Evolutionary conservation across 2,113 vertebrate species (phyloP).

Genomic region (Syngnathus scovelli): DNA sequence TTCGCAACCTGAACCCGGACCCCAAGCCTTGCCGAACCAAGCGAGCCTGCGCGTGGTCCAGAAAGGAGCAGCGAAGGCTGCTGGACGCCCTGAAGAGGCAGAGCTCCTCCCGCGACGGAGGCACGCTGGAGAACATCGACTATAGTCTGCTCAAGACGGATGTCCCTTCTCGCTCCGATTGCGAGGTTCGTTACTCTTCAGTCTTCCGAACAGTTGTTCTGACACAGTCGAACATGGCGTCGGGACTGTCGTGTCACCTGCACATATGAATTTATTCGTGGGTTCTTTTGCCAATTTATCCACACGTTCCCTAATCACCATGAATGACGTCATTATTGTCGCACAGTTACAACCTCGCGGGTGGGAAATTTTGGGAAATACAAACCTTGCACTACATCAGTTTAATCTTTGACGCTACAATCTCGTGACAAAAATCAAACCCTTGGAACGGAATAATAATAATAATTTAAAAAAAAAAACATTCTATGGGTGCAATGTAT

Average conservation of each 20-base stretch:
- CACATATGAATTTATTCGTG: neutral
- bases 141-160: neutral
- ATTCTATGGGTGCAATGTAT: too few species aligned
- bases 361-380: too few species aligned
- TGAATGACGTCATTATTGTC: neutral
- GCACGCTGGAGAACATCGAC: neutral
- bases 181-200: conserved; percentile 28
- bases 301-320: neutral
- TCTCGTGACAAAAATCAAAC: too few species aligned
- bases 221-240: neutral
- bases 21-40: neutral
- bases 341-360: neutral
- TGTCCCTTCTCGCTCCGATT: conserved; percentile 19
- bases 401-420: too few species aligned
- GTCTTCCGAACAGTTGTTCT: neutral
- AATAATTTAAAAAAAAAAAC: too few species aligned
- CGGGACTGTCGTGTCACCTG: too few species aligned
- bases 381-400: too few species aligned
- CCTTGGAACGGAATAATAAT: too few species aligned
- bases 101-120: neutral
- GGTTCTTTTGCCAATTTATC: neutral
- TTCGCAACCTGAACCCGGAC: neutral
- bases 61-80: conserved; percentile 18
- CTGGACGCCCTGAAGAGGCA: conserved; percentile 4
- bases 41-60: neutral